Percentiles rank a stretch among this genome's conserved stretches.
Evolutionary conservation across 2,113 vertebrate species (phyloP).

Genomic region (Rattus rattus): DNA sequence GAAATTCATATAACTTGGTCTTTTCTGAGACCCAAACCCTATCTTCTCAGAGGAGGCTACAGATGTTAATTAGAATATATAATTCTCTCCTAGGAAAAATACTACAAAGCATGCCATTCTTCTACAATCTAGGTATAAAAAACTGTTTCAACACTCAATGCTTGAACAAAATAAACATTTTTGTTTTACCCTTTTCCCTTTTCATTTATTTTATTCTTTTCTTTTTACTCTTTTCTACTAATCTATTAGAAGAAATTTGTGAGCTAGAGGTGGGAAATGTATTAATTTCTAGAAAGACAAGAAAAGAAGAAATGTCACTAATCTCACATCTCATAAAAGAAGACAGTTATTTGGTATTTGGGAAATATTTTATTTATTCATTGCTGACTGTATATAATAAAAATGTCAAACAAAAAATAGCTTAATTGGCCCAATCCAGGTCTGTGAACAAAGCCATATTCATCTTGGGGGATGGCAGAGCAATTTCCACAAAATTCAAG

Average conservation of each 20-base stretch:
- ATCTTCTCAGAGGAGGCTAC: slow-evolving; percentile 38
- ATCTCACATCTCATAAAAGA: slow-evolving; percentile 54
- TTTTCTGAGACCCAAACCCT: slow-evolving; percentile 47
- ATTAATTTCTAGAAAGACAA: slow-evolving; percentile 57
- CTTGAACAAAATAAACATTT: slow-evolving; percentile 51
- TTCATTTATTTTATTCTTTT: slow-evolving; percentile 33
- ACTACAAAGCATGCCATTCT: slow-evolving; percentile 13
- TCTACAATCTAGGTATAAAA: not conserved
- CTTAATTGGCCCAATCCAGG: slow-evolving; percentile 63
- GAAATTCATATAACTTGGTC: slow-evolving; percentile 52
- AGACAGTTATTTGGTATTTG: slow-evolving; percentile 42
- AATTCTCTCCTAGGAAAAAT: not conserved
- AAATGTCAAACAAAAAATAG: slow-evolving; percentile 65
- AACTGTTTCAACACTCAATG: slow-evolving; percentile 8
- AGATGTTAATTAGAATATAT: slow-evolving; percentile 36
- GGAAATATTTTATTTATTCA: slow-evolving; percentile 70
- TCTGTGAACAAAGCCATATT: slow-evolving; percentile 69
- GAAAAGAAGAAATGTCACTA: slow-evolving; percentile 38
- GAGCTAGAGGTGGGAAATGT: slow-evolving; percentile 10
- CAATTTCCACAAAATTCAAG: slow-evolving; percentile 65
- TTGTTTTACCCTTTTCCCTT: not conserved
- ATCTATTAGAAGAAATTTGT: slow-evolving; percentile 53
- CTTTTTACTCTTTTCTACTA: slow-evolving; percentile 1
- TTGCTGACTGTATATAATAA: slow-evolving; percentile 57
- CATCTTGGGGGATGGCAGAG: slow-evolving; percentile 45